Conservation (phyloP, 1,140 invertebrate genomes). For the Arctopsyche grandis region DNA sequence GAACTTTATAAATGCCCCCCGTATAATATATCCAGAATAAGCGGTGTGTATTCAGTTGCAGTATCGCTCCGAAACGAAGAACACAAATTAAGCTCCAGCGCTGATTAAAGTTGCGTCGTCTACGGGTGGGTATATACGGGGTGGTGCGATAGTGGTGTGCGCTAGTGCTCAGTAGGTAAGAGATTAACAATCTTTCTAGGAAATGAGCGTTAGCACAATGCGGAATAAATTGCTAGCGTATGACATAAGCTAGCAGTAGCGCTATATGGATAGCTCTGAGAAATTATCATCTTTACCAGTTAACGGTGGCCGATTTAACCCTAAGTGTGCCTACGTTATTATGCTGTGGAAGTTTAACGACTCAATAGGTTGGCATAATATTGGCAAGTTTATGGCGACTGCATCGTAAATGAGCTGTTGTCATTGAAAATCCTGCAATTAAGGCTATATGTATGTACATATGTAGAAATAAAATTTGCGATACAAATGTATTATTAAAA, state of each 20-base stretch:
- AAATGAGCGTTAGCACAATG: constrained; percentile 42
- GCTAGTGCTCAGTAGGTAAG: not conserved
- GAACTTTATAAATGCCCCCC: no score
- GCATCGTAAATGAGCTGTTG: no score
- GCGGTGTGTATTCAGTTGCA: no score
- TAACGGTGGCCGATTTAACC: not conserved
- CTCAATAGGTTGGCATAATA: no score
- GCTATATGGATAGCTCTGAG: not conserved
- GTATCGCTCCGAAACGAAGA: not conserved
- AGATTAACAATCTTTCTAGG: constrained; percentile 46
- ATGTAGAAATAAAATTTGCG: no score
- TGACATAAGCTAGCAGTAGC: constrained; percentile 4
- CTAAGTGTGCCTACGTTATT: no score
- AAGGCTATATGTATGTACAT: no score
- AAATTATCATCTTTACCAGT: not conserved
- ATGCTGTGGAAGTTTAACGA: no score
- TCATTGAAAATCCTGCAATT: no score
- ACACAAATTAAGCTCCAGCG: constrained; percentile 12
- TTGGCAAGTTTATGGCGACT: no score
- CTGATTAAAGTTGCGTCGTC: constrained; percentile 3
- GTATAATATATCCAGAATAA: no score
- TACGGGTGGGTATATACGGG: not conserved
- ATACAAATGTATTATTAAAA: no score
- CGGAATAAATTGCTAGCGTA: constrained; percentile 30
- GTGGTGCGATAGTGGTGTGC: constrained; percentile 33